These are phyloP conservation scores for Martes martes DNA, from an alignment of 2,113 vertebrate species.

Conservation along the genomic window DNA sequence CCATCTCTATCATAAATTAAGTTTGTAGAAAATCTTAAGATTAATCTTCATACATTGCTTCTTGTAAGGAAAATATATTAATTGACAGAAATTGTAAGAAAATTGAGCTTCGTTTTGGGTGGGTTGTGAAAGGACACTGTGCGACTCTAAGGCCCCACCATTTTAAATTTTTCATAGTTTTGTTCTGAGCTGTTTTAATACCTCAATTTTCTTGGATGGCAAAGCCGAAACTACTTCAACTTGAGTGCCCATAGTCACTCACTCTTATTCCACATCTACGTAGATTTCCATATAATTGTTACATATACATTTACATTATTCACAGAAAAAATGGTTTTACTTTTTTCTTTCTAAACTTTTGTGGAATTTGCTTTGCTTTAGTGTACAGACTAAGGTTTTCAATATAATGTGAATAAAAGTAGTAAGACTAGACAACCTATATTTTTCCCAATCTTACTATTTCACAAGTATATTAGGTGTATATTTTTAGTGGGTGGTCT, in stretches of 20 bases:
- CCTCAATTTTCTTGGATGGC: not conserved
- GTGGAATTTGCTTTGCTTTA: not conserved
- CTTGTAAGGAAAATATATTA: not conserved
- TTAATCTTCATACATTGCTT: not conserved
- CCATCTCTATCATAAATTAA: constrained; percentile 24
- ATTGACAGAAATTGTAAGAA: not conserved
- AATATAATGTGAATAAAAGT: not conserved
- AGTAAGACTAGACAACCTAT: not conserved
- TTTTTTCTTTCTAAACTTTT: not conserved
- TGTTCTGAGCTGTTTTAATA: not conserved
- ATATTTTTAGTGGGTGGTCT: not conserved
- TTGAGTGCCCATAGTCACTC: not conserved
- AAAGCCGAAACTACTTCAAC: not conserved
- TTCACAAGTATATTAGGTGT: not conserved
- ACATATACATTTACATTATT: not conserved
- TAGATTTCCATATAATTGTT: not conserved
- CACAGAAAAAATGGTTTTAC: not conserved
- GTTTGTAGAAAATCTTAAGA: constrained; percentile 54
- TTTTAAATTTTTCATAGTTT: not conserved
- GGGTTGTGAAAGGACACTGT: not conserved
- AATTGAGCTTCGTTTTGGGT: not conserved
- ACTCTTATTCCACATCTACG: not conserved
- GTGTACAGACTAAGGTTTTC: not conserved
- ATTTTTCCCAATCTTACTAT: not conserved
- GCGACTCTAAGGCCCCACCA: not conserved